These are phyloP conservation scores for Hirudo medicinalis DNA, from an alignment of 1,140 invertebrate species.

Conservation along the genomic window DNA sequence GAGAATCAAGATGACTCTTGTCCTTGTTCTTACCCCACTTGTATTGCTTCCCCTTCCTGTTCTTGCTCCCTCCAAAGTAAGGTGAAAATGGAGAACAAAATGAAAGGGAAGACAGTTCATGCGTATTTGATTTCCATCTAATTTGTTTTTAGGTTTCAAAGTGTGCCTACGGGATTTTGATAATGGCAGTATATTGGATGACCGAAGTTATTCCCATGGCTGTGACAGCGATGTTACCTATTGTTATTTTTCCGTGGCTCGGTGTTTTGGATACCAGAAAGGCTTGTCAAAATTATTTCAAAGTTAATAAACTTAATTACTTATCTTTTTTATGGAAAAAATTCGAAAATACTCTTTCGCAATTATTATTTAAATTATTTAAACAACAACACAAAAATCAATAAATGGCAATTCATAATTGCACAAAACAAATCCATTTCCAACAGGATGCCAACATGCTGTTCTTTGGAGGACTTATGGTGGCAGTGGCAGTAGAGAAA, in stretches of 20 bases:
- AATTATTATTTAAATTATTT: background rate
- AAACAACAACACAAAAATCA: background rate
- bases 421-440: background rate
- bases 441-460: conserved; percentile 54
- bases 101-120: no score
- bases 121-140: background rate
- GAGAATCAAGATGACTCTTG: background rate
- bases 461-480: conserved; percentile 57
- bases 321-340: background rate
- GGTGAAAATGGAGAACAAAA: background rate
- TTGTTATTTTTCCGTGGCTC: conserved; percentile 56
- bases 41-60: conserved; percentile 12
- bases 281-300: conserved; percentile 19
- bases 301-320: conserved; percentile 11
- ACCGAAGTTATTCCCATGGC: conserved; percentile 62
- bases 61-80: conserved; percentile 3
- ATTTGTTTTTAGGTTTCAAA: conserved; percentile 25
- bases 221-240: conserved; percentile 62
- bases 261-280: conserved; percentile 17
- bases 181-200: conserved; percentile 71
- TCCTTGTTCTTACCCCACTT: conserved; percentile 12
- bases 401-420: background rate
- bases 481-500: conserved; percentile 73
- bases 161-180: conserved; percentile 59
- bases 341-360: background rate